Base-by-base conservation (phyloP, 2,888 invertebrate species). In the Danaus chrysippus region DNA sequence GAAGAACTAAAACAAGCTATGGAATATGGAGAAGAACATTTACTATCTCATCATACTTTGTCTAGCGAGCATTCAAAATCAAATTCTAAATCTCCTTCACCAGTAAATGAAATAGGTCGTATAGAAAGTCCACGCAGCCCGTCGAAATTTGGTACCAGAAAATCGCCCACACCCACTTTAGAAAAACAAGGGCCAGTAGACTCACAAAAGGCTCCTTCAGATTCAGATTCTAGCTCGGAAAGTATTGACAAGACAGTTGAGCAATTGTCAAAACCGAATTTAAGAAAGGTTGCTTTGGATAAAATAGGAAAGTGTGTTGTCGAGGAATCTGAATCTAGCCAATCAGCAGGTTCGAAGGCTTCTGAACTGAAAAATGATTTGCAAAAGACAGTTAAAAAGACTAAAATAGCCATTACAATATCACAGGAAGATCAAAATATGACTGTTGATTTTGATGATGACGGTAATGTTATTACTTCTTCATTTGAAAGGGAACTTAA, bases 121-220 rank as follows among this genome's bases (percentile, higher is more conserved):
- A 88, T 88, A 41, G 91, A 91, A 73, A 90, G 89, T 54, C 78
- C 79, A 3, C 84, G 90, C 58, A 91, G 92, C 68, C 86, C 91
- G 0, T 87, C 89, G 9, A 86, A 84, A 77, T 86, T 78, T 69
- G 81, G 83, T 0, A 66, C 82, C 3, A 82, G 84, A 67, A 92
- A 87, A 71, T 90, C 91, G 11, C 91, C 93, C 13, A 93, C 93
- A 0, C 93, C 93, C 0, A 93, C 93, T 11, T 80, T 93, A 65
- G 93, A 93, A 76, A 93, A 93, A 72, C 93, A 93, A 78, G 92
- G 92, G 1, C 91, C 84, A 70, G 91, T 92, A 12, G 91, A 92
- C 75, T 92, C 91, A 0, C 86, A 82, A 69, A 91, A 84, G 73
- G 90, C 85, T 59, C 93, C 93, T 1, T 91, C 93, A 17, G 93